Evolutionary conservation across 2,888 invertebrate genomes (phyloP).

Genomic region (Heteromyza rotundicornis): DNA sequence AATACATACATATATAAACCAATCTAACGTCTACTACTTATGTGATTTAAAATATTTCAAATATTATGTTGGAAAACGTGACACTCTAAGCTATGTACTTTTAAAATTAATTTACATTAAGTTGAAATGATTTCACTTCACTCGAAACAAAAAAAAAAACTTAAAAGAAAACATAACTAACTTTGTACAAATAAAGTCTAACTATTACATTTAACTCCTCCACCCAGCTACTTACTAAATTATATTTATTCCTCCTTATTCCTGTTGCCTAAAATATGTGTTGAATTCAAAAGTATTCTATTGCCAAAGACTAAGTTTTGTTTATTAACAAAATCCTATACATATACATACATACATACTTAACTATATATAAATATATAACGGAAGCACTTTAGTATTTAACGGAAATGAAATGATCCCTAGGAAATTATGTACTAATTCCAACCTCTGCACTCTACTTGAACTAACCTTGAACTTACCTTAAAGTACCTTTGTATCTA

Average conservation of each 20-base stretch:
- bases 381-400: no score
- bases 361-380: no score
- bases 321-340: not conserved
- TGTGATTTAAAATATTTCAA: conserved; percentile 2
- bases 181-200: not conserved
- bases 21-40: conserved; percentile 29
- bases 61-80: not conserved
- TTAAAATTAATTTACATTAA: no score
- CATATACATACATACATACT: no score
- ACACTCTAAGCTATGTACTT: conserved; percentile 11
- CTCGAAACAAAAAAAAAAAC: conserved; percentile 21
- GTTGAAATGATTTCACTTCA: not conserved
- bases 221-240: conserved; percentile 12
- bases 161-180: conserved; percentile 33
- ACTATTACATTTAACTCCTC: conserved; percentile 12
- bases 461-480: no score
- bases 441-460: not conserved
- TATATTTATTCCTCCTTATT: no score
- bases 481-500: conserved; percentile 1
- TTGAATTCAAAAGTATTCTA: conserved; percentile 2
- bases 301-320: conserved; percentile 4
- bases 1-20: no score
- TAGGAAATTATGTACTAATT: no score
- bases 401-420: no score
- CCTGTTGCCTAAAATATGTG: conserved; percentile 19